A percentile compares a stretch with the other conserved stretches of the same genome.
phyloP scores from a whole-genome alignment of 2,888 invertebrate species.

The Theristus sp. region DNA sequence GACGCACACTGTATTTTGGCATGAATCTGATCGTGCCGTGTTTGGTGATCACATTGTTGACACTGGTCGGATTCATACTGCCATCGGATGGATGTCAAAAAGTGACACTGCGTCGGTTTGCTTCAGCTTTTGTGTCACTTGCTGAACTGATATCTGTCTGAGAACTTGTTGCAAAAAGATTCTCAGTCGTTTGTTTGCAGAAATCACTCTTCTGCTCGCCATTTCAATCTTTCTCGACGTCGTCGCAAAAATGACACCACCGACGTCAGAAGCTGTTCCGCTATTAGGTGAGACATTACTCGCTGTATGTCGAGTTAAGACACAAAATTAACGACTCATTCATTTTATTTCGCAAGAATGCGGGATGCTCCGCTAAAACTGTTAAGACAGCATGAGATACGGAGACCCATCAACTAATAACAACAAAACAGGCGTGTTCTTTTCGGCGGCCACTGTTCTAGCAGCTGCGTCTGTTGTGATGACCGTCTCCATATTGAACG shows the following conservation, averaged over 20 bases:
- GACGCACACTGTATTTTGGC: conserved; percentile 93
- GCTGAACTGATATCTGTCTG: no score
- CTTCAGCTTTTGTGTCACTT: no score
- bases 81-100: conserved; percentile 98
- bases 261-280: conserved; percentile 95
- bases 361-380: no score
- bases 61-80: conserved; percentile 84
- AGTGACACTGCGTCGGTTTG: conserved; percentile 67
- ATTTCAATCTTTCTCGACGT: conserved; percentile 94
- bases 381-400: no score
- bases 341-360: no score
- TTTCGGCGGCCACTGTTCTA: conserved; percentile 15
- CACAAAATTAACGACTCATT: no score
- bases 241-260: conserved; percentile 92
- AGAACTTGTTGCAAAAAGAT: no score
- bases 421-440: conserved; percentile 12
- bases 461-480: conserved; percentile 15
- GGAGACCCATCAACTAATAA: not conserved
- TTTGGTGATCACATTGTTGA: conserved; percentile 95
- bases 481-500: conserved; percentile 15
- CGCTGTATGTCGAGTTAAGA: not conserved
- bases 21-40: conserved; percentile 98
- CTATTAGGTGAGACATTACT: conserved; percentile 57
- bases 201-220: conserved; percentile 45
- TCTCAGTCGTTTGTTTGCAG: conserved; percentile 13